Base-by-base conservation (phyloP, 37 sponge, comb jelly and placozoan genomes). In the Dysidea cf. avara region DNA sequence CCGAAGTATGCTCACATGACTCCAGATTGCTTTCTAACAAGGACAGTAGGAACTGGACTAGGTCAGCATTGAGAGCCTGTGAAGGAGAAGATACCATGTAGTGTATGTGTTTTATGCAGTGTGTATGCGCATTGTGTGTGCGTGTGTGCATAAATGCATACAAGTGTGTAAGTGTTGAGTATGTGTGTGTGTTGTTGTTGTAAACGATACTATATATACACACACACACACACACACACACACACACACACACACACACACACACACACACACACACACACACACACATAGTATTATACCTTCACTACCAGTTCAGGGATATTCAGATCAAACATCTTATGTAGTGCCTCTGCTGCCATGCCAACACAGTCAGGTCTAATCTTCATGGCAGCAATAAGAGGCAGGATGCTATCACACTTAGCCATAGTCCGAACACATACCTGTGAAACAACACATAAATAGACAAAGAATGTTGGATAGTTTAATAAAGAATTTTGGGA, bases 341-440 rank as follows among this genome's bases (percentile, higher is more conserved):
- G 77, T 25, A 92, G 62, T 28, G 87, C 78, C 67, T 96, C 94
- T 0, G 77, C 81, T 18, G 87, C 86, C 12, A 69, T 53, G 40
- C 79, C 77, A 26, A 96, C 55, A 34, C 39, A 39, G 61, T 96
- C 97, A 14, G 65, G 73, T 34, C 97, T 77, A 39, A 55, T 75
- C 87, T 89, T 96, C 90, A 96, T 96, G 34, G 93, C 97, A 51
- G 63, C 82, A 3, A 96, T 81, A 48, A 96, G 64, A 16, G 97
- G 87, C 7, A 59, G 60, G n/a, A 92, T 62, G 12, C 72, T 68
- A 25, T 96, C 83, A 75, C 82, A 83, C 39, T 82, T 81, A 37
- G 90, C 53, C 83, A 96, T 96, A 11, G 87, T 77, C 5, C 90
- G 80, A 32, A 92, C 94, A 84, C 97, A 96, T 18, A 92, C 76